Percentiles rank a stretch among this genome's conserved stretches.
Evolutionary conservation across 2,797 vertebrate species (phyloP).

Genomic region (Crenichthys baileyi): DNA sequence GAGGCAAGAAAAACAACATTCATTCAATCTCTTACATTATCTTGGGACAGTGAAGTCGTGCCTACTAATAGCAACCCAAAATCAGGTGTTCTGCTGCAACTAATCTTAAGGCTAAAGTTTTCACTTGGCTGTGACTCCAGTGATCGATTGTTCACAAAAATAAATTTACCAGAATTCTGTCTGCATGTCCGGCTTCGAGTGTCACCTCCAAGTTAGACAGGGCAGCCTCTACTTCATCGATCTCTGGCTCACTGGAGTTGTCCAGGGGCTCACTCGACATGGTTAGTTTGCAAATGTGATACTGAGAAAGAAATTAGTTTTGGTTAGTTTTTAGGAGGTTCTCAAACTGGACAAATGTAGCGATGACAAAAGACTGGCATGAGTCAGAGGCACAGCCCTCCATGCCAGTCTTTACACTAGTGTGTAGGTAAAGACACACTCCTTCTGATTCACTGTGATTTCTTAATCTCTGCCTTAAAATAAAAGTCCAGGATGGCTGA

Average conservation of each 20-base stretch:
- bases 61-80: constrained; percentile 29
- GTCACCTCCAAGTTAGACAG: constrained; percentile 94
- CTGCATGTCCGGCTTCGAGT: constrained; percentile 87
- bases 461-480: constrained; percentile 51
- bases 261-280: constrained; percentile 83
- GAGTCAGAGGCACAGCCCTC: constrained; percentile 48
- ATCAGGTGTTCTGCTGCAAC: constrained; percentile 55
- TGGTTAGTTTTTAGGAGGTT: constrained; percentile 15
- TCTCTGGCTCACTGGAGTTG: constrained; percentile 85
- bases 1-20: constrained; percentile 71
- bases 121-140: not conserved
- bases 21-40: constrained; percentile 51
- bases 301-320: constrained; percentile 77
- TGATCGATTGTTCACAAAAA: not conserved
- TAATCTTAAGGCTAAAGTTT: constrained; percentile 20
- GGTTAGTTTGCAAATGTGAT: constrained; percentile 94
- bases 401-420: constrained; percentile 31
- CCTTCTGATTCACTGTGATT: constrained; percentile 42
- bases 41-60: constrained; percentile 47
- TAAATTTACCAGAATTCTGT: constrained; percentile 87
- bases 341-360: constrained; percentile 30
- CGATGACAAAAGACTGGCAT: constrained; percentile 41
- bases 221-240: constrained; percentile 95
- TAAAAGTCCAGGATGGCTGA: constrained; percentile 23
- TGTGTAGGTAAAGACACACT: constrained; percentile 53